Evolutionary conservation across 2,113 vertebrate species (phyloP), one percentile per base, ranked within the genome.

Genomic region (Arvicanthis niloticus): DNA sequence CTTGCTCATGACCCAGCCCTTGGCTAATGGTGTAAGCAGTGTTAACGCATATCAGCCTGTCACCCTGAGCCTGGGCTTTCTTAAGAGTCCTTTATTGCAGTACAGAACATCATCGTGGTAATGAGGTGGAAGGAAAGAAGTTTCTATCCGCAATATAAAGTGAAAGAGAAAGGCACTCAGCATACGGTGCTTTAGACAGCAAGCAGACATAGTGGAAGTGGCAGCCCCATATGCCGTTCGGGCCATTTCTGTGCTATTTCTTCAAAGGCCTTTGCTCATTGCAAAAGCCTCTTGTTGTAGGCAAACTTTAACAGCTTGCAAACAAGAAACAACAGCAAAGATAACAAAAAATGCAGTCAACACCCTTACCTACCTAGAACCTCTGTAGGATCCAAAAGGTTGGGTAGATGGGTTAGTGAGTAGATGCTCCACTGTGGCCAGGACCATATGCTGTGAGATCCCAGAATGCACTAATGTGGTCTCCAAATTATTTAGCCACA

Each of bases 41-140:
- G 3, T 78, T 68, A 70, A 37, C 2, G 0, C 45, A 1, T 7
- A 82, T 70, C 53, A 40, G 62, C 26, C 85, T 93, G 88, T 96
- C 93, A 85, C 72, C 88, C 76, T 81, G 88, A 91, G 80, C n/a
- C 40, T 22, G 87, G 72, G 80, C 75, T 81, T 48, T 94, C 85
- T 92, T 94, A 45, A 17, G 29, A 88, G 88, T 58, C 37, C 75
- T 96, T 96, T 89, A 70, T 48, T 78, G 85, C 76, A 65, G 45
- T n/a, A 40, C 72, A 87, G 81, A 92, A 90, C 86, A 87, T 96
- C 96, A 77, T 62, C 1, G 29, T 60, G 26, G 92, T 95, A 95
- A 96, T 70, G 91, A 97, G 82, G 77, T 89, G 68, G 92, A 95
- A 93, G 91, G 80, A 89, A 75, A 67, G 53, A 60, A 42, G 42